Conservation (phyloP, 2,113 vertebrate species). For the Eptesicus fuscus region DNA sequence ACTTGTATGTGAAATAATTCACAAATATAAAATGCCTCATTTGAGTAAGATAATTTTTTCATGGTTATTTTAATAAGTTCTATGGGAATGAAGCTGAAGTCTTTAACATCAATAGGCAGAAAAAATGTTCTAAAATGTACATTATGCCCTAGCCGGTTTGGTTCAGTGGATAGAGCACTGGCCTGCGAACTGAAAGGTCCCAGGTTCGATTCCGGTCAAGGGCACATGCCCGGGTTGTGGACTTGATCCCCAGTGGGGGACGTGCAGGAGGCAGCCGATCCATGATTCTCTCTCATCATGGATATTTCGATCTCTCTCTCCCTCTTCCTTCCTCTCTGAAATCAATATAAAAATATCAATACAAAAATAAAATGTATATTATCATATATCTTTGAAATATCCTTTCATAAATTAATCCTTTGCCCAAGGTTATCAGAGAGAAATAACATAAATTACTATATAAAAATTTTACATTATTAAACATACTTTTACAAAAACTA, state of each 20-base stretch:
- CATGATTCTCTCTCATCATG: no score
- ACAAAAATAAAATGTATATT: background rate
- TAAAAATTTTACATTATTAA: background rate
- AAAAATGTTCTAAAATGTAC: slow-evolving; percentile 21
- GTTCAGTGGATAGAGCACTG: no score
- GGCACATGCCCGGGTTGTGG: no score
- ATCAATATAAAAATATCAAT: background rate
- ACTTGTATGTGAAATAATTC: slow-evolving; percentile 1
- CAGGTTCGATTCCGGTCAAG: no score
- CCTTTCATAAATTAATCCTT: slow-evolving; percentile 16
- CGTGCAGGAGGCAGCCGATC: no score
- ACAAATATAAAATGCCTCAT: background rate
- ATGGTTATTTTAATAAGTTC: slow-evolving; percentile 24
- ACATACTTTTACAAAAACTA: background rate
- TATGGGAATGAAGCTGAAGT: background rate
- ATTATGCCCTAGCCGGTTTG: background rate
- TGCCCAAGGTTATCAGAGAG: background rate
- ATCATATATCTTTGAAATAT: background rate
- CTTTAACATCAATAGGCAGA: background rate
- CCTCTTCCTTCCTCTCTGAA: no score
- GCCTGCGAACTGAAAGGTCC: no score
- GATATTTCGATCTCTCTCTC: no score
- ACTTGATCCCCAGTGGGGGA: no score
- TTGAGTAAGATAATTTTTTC: slow-evolving; percentile 4
- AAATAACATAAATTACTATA: slow-evolving; percentile 11